These are phyloP conservation scores for Cephus pygmeus DNA, from an alignment of 2,888 invertebrate species.

Conservation along the genomic window DNA sequence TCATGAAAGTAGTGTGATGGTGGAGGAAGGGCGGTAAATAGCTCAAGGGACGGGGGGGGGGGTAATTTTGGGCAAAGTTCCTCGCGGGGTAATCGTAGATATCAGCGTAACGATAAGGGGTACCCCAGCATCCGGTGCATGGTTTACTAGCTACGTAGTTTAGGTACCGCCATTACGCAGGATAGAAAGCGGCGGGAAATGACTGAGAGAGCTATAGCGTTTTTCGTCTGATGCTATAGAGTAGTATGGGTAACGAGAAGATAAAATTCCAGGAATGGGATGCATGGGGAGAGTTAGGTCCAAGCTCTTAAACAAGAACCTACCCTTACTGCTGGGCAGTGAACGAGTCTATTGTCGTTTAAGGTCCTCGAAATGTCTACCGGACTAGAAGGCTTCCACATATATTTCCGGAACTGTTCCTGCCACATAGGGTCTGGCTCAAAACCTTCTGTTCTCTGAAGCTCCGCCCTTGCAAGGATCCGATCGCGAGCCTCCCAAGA, in stretches of 20 bases:
- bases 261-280: not conserved
- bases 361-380: conserved; percentile 1
- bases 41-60: not conserved
- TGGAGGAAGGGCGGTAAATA: not conserved
- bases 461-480: not conserved
- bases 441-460: not conserved
- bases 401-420: conserved; percentile 1
- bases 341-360: conserved; percentile 5
- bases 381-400: not conserved
- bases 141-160: conserved; percentile 5
- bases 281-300: not conserved
- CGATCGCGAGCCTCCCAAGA: not conserved
- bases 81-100: not conserved
- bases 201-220: not conserved
- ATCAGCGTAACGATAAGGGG: conserved; percentile 2
- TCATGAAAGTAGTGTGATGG: not conserved
- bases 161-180: conserved; percentile 1
- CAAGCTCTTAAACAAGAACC: not conserved
- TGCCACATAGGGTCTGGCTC: not conserved
- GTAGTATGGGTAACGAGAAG: not conserved
- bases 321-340: not conserved
- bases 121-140: not conserved
- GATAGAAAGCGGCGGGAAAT: not conserved
- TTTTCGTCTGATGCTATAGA: not conserved
- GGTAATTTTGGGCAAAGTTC: not conserved